phyloP scores from a whole-genome alignment of 2,113 vertebrate genomes.

The Mesembrinibis cayennensis region DNA sequence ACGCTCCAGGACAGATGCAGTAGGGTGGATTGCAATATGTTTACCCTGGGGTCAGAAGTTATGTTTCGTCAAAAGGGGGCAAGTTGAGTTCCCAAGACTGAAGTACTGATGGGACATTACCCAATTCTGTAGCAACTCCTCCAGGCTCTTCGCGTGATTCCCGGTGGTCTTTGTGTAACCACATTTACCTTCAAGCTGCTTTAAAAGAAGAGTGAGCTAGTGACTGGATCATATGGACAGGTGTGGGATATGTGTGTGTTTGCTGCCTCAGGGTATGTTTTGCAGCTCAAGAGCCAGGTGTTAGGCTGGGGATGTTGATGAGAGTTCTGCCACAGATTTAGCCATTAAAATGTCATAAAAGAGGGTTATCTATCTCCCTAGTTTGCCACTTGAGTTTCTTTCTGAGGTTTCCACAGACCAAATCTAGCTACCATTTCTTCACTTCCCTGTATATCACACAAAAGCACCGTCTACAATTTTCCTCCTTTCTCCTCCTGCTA shows the following conservation, averaged over 20 bases:
- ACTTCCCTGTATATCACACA: neutral
- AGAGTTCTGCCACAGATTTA: neutral
- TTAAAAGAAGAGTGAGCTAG: neutral
- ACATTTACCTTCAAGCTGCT: neutral
- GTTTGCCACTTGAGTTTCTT: neutral
- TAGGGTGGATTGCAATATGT: neutral
- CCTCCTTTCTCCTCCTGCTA: neutral
- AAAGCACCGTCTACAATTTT: rapidly evolving
- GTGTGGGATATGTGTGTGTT: neutral
- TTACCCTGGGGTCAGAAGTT: neutral
- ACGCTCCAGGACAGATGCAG: neutral
- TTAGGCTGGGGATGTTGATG: neutral
- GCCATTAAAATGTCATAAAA: neutral
- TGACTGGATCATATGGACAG: neutral
- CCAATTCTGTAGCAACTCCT: neutral
- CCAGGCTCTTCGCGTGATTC: neutral
- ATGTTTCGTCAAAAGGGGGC: neutral
- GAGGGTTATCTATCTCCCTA: neutral
- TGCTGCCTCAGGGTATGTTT: neutral
- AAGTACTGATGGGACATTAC: neutral
- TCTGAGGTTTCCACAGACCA: neutral
- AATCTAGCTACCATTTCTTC: neutral
- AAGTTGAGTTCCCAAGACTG: neutral
- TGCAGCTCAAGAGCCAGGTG: neutral
- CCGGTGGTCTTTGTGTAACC: neutral